Base-by-base conservation (phyloP, 1,140 invertebrate species). In the Scylla paramamosain region DNA sequence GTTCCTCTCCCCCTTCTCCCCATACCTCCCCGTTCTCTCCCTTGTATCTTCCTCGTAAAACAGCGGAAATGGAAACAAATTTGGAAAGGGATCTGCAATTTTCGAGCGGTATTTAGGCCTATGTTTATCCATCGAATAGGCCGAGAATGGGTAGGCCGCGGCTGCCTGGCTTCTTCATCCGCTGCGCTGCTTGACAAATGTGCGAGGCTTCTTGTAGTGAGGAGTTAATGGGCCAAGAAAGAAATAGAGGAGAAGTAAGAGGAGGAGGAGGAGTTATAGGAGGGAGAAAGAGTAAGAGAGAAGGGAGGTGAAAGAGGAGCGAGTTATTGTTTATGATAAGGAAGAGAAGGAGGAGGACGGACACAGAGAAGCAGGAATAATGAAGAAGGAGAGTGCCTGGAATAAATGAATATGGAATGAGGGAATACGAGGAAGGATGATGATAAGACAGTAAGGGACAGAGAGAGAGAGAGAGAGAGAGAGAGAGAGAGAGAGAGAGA, bases 301-400 rank as follows among this genome's bases (percentile, higher is more conserved):
- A 20, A 59, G 52, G 10, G 52, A 59, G 20, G 52, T 16, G 52
- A 20, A 77, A 77, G 67, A 77, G n/a, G n/a, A 77, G n/a, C 6
- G 25, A 77, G 67, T n/a, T 77, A 77, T 77, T 77, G 67, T 77
- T 77, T 77, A 77, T n/a, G 67, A 77, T 77, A 77, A 77, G 20
- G 67, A n/a, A 12, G 67, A 77, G 67, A n/a, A 77, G n/a, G 67
- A 77, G n/a, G 52, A 59, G 20, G 52, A 59, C 39, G 39, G 39
- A 39, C 39, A 39, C 39, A 77, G 67, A 77, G 67, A n/a, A 77
- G n/a, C 12, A 77, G n/a, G 52, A 59, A 59, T 59, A 59, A 59
- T 59, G 52, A 59, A 59, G 52, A 59, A 59, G 52, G 10, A 12
- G 52, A 59, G 52, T 59, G 52, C 52, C 16, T 59, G 52, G 52